Evolutionary conservation across 2,888 invertebrate species (phyloP).

Genomic region (Leptopilina syphax): DNA sequence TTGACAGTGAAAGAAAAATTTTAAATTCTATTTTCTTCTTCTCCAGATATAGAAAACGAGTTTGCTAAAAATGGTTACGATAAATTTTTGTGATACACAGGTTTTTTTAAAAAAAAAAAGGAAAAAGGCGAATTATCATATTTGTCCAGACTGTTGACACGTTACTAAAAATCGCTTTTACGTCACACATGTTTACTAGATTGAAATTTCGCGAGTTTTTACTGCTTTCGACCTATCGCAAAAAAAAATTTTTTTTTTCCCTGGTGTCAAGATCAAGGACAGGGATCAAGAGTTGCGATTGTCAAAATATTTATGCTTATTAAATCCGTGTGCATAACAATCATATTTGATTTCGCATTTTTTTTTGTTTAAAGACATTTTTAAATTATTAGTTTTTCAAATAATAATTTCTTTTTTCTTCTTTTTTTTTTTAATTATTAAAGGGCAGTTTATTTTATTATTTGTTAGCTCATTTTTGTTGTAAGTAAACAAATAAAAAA

Average conservation of each 20-base stretch:
- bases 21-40: not conserved
- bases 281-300: not conserved
- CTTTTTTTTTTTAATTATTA: too few relatives aligned
- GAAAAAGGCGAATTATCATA: not conserved
- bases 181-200: constrained; percentile 21
- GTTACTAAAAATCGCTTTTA: constrained; percentile 6
- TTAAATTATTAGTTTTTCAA: not conserved
- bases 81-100: not conserved
- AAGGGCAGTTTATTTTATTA: too few relatives aligned
- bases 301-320: not conserved
- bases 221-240: not conserved
- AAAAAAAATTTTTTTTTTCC: not conserved
- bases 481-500: too few relatives aligned
- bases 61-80: not conserved
- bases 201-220: not conserved
- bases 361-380: not conserved
- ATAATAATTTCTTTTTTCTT: too few relatives aligned
- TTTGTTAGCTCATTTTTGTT: too few relatives aligned
- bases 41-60: not conserved
- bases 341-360: not conserved
- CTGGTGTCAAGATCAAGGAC: constrained; percentile 16
- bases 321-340: not conserved
- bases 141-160: constrained; percentile 12
- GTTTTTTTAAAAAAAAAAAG: not conserved
- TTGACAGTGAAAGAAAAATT: too few relatives aligned